These are phyloP conservation scores for Ectemnius continuus DNA, from an alignment of 2,888 invertebrate species.

Conservation along the genomic window DNA sequence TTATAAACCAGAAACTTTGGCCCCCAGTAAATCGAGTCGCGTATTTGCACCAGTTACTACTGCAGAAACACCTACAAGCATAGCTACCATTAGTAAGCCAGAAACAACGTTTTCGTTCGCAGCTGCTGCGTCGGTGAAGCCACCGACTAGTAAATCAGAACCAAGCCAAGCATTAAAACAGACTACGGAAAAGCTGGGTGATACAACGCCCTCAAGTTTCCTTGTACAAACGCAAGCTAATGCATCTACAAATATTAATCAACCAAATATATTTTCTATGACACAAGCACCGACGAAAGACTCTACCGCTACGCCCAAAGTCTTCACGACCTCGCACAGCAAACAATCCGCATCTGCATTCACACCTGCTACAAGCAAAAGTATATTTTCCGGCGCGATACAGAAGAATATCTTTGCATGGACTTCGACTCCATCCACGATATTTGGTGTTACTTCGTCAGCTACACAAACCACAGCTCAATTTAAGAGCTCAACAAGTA, in stretches of 20 bases:
- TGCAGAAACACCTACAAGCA: no score
- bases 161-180: background rate
- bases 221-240: constrained; percentile 3
- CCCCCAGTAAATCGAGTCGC: background rate
- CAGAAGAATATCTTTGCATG: constrained; percentile 50
- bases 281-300: constrained; percentile 16
- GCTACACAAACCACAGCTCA: constrained; percentile 14
- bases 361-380: constrained; percentile 46
- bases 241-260: background rate
- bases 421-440: constrained; percentile 19
- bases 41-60: background rate
- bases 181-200: constrained; percentile 4
- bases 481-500: background rate
- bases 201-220: constrained; percentile 15
- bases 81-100: background rate
- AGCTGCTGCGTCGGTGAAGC: background rate
- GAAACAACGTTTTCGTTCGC: background rate
- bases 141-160: background rate
- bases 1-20: background rate
- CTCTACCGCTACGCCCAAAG: constrained; percentile 29
- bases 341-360: constrained; percentile 38
- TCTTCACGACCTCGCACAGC: constrained; percentile 7
- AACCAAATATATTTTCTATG: constrained; percentile 12
- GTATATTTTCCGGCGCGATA: constrained; percentile 50
- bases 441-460: constrained; percentile 30